Base-by-base conservation (phyloP, 2,797 vertebrate species). In the Galagoides demidoff region DNA sequence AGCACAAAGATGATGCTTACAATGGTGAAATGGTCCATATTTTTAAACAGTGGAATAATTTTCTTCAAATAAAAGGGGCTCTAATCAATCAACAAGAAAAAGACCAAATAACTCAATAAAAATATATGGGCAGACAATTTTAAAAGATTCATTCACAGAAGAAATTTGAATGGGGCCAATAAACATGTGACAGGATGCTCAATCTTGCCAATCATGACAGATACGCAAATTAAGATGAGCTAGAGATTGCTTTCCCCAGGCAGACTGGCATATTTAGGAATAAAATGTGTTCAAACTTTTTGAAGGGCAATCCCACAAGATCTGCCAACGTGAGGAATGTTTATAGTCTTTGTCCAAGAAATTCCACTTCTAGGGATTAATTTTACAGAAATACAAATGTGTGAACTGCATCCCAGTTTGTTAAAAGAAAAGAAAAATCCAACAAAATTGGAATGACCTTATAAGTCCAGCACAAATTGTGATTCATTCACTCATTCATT, bases 361-460 rank as follows among this genome's bases (percentile, higher is more conserved):
- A 95, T 81, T 78, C 79, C 17, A 89, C 84, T 86, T 71, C 68
- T 27, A 45, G 49, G 76, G 39, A 86, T 74, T 89, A 73, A 49
- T 34, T 88, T 55, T n/a, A 84, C 11, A 71, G 45, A 94, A 91
- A 82, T 68, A 43, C 39, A 43, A 43, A 43, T 43, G 39, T 43
- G 5, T 43, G 5, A 43, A 43, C 3, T 29, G 23, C 16, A 71
- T 70, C 34, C 37, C 31, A 55, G 7, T n/a, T 43, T 19, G 6
- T 55, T 25, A 34, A 49, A 73, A 74, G 82, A 68, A 29, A 76
- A 45, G 25, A 57, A 79, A 87, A 85, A 66, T 39, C 39, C 45
- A 55, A 85, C 45, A 34, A 61, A 89, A 78, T 22, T 78, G 25
- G 34, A 78, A 70, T 78, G 82, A 79, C 31, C 20, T 49, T 23